Base-by-base conservation (phyloP, 2,888 invertebrate genomes). In the Andrena trimmerana region DNA sequence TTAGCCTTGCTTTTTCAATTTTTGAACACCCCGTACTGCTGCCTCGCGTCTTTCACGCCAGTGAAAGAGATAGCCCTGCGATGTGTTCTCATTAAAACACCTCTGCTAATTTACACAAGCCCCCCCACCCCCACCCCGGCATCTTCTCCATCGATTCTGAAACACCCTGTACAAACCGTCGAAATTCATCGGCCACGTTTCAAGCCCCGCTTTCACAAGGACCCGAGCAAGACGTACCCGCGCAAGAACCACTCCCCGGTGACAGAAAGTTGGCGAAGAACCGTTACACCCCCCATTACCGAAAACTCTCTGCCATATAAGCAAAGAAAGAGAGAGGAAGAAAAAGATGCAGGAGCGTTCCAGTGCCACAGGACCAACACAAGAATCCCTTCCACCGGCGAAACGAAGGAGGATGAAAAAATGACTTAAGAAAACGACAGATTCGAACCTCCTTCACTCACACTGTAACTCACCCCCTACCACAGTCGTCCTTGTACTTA, bases 241-340 rank as follows among this genome's bases (percentile, higher is more conserved):
- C 57, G 27, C 6, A 33, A 13, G 24, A 33, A n/a, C 4, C 42
- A 36, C 36, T 70, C 24, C 70, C 6, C 31, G 36, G 48, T 24
- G 57, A 65, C n/a, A 48, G 52, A 80, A 54, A 80, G 50, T 70
- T 73, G 16, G 16, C 6, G 20, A 69, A 65, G 36, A 65, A 68
- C 68, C 68, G 78, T 81, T 81, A 71, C 78, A 78, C 48, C 48
- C 71, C 27, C 67, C 42, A 57, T 81, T 67, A 50, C 42, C 52
- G 36, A 62, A 59, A 60, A 31, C 31, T 67, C 59, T 59, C 59
- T 8, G 42, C 36, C 68, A 2, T 67, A 20, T 31, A 65, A 65
- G 24, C 57, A 3, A 16, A n/a, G 48, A 2, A 5, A 33, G 33
- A 33, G 60, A 33, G 33, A 60, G 31, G 3, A 33, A 33, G 33